Evolutionary conservation across 2,797 vertebrate species (phyloP).

Genomic region (Sparidentex hasta): DNA sequence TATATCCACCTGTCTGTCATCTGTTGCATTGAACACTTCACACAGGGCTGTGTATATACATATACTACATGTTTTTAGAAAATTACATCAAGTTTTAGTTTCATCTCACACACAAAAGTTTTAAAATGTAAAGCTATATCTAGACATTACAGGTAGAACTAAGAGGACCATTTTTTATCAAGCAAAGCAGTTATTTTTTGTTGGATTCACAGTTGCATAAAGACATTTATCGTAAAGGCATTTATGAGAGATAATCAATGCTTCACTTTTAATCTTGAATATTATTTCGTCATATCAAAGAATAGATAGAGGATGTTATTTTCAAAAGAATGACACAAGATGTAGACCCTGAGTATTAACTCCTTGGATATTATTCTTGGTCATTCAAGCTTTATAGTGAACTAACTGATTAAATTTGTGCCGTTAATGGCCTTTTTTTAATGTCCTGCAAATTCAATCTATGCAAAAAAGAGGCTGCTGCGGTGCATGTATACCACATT

Average conservation of each 20-base stretch:
- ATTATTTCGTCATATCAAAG: constrained; percentile 34
- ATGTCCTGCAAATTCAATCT: constrained; percentile 62
- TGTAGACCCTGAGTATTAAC: constrained; percentile 18
- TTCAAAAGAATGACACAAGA: constrained; percentile 2
- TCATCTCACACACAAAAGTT: constrained; percentile 33
- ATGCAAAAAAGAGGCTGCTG: constrained; percentile 72
- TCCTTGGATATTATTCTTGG: constrained; percentile 19
- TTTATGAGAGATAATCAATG: constrained; percentile 28
- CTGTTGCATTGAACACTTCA: constrained; percentile 42
- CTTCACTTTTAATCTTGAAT: constrained; percentile 26
- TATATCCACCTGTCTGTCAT: constrained; percentile 34
- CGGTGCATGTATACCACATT: constrained; percentile 50
- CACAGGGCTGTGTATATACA: constrained; percentile 32
- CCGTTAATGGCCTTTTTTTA: constrained; percentile 36
- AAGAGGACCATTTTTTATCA: constrained; percentile 45
- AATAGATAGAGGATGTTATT: constrained; percentile 31
- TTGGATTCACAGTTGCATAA: constrained; percentile 47
- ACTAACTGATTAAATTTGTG: constrained; percentile 31
- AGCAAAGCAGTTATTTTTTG: constrained; percentile 14
- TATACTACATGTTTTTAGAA: constrained; percentile 54
- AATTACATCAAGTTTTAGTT: constrained; percentile 48
- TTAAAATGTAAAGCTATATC: constrained; percentile 24
- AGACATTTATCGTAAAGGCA: constrained; percentile 45
- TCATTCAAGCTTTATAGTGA: constrained; percentile 48
- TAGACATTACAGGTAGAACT: constrained; percentile 25